Evolutionary conservation across 2,888 invertebrate species (phyloP).

Genomic region (Disparrhopalites patrizii): DNA sequence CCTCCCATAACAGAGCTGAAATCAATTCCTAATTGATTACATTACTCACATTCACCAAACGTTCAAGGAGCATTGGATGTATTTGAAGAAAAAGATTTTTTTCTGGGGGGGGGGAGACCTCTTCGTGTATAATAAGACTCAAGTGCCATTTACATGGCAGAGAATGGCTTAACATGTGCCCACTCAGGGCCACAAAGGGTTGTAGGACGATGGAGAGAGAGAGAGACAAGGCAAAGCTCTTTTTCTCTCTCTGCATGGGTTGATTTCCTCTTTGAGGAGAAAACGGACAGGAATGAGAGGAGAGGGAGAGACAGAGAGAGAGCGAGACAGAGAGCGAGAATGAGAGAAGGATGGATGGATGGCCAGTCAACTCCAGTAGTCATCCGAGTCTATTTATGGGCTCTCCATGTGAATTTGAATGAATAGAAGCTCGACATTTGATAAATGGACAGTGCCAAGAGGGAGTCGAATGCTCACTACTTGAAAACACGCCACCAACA

Average conservation of each 20-base stretch:
- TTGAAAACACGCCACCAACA: slow-evolving; percentile 5
- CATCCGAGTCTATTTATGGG: slow-evolving; percentile 29
- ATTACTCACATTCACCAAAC: no score
- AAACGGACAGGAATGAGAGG: not conserved
- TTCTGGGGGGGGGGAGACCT: no score
- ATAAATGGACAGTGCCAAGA: slow-evolving; percentile 26
- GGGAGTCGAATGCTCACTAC: slow-evolving; percentile 18
- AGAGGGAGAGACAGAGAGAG: not conserved
- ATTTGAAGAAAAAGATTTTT: no score
- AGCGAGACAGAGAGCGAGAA: not conserved
- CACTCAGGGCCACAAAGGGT: no score
- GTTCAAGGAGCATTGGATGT: no score
- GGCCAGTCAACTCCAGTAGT: slow-evolving; percentile 33
- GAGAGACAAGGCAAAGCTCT: no score
- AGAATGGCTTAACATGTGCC: no score
- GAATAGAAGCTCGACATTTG: slow-evolving; percentile 27
- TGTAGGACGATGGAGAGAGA: no score
- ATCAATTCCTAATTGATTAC: no score
- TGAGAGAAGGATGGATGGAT: slow-evolving; percentile 11
- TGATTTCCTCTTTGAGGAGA: not conserved
- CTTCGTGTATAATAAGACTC: no score
- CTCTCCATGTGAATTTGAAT: slow-evolving; percentile 27
- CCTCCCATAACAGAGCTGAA: no score
- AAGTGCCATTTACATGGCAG: no score
- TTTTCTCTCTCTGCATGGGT: not conserved